These are phyloP conservation scores for Montipora efflorescens DNA, from an alignment of 64 coral and sea anemone species.

Conservation along the genomic window DNA sequence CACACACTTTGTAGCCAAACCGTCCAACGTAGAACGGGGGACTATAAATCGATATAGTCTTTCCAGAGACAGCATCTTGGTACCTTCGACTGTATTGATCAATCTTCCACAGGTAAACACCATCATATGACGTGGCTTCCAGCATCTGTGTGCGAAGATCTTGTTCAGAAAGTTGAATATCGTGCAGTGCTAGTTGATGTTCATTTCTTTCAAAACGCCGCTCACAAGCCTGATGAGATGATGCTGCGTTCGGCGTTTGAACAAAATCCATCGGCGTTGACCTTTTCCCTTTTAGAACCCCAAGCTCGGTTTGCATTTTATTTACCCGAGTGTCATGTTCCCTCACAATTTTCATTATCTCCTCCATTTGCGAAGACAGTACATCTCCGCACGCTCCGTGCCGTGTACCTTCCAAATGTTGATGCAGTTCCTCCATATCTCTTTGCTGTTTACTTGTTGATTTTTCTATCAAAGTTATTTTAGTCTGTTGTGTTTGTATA, in stretches of 20 bases:
- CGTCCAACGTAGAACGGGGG: conserved; percentile 80
- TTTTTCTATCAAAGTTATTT: conserved; percentile 36
- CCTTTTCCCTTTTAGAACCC: not conserved
- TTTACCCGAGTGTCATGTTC: not conserved
- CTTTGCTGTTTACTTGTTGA: not conserved
- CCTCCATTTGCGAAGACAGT: conserved; percentile 9
- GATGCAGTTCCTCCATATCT: not conserved
- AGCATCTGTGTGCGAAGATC: conserved; percentile 73
- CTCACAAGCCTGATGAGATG: conserved; percentile 20
- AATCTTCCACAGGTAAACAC: conserved; percentile 78
- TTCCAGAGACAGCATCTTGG: conserved; percentile 68
- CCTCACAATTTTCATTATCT: not conserved
- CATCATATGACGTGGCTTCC: conserved; percentile 75
- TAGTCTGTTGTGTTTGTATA: conserved; percentile 41
- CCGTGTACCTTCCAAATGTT: not conserved
- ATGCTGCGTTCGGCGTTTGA: not conserved
- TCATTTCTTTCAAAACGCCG: conserved; percentile 59
- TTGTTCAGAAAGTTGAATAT: conserved; percentile 80
- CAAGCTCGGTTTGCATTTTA: not conserved
- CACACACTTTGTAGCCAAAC: conserved; percentile 83
- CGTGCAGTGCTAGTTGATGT: conserved; percentile 67
- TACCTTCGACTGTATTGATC: conserved; percentile 59
- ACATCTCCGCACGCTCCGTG: not conserved
- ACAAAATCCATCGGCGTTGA: not conserved
- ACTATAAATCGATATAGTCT: conserved; percentile 66